These are phyloP conservation scores for Nanorana parkeri DNA, from an alignment of 2,113 vertebrate species.

Conservation along the genomic window DNA sequence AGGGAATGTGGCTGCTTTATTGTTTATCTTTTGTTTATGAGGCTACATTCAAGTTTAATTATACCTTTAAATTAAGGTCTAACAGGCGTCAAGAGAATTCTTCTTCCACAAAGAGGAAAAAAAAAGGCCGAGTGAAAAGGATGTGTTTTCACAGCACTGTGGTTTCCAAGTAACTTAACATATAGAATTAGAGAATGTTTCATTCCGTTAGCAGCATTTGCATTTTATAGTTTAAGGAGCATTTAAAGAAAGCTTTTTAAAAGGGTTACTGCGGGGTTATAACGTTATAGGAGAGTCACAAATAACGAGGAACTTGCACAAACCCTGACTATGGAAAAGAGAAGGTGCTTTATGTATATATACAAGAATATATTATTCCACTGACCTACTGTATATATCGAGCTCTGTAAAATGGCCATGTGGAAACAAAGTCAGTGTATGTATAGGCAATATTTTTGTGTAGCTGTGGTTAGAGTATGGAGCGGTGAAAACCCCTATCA, in stretches of 20 bases:
- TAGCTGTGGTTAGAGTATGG: too few relatives aligned
- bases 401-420: too few relatives aligned
- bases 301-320: too few relatives aligned
- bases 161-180: constrained; percentile 73
- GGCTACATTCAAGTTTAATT: constrained; percentile 99
- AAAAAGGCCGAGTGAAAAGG: constrained; percentile 49
- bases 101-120: constrained; percentile 76
- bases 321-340: too few relatives aligned
- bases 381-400: too few relatives aligned
- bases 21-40: constrained; percentile 99
- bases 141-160: constrained; percentile 68
- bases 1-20: constrained; percentile 92
- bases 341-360: too few relatives aligned
- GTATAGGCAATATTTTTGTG: too few relatives aligned
- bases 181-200: constrained; percentile 60
- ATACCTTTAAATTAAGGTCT: constrained; percentile 99
- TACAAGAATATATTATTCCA: too few relatives aligned
- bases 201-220: background rate
- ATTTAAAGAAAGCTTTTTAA: background rate
- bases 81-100: constrained; percentile 95
- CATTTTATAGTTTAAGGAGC: constrained; percentile 20
- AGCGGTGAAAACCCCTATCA: too few relatives aligned
- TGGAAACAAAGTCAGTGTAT: too few relatives aligned
- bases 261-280: too few relatives aligned
- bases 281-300: too few relatives aligned